phyloP scores from a whole-genome alignment of 2,797 vertebrate species.

The Etheostoma nigrum region DNA sequence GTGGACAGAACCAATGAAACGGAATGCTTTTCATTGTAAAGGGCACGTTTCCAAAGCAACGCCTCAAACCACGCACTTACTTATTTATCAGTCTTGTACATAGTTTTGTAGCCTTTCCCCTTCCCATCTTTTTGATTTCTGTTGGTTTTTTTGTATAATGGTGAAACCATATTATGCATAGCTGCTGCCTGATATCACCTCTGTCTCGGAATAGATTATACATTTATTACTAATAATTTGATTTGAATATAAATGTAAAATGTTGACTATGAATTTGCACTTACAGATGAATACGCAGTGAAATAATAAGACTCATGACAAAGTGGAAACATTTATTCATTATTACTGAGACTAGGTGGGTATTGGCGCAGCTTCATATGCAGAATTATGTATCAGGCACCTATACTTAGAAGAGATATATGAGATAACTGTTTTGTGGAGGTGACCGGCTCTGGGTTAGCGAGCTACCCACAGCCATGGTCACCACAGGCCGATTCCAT shows the following conservation, averaged over 20 bases:
- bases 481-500: constrained; percentile 87
- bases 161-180: constrained; percentile 75
- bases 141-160: constrained; percentile 75
- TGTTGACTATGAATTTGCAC: constrained; percentile 48
- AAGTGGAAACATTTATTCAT: constrained; percentile 5
- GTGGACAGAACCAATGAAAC: constrained; percentile 78
- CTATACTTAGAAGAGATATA: constrained; percentile 80
- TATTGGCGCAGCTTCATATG: constrained; percentile 71
- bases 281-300: constrained; percentile 30
- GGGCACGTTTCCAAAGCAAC: constrained; percentile 84
- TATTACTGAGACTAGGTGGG: constrained; percentile 71
- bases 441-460: constrained; percentile 75
- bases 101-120: constrained; percentile 83
- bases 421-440: constrained; percentile 83
- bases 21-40: constrained; percentile 73
- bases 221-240: constrained; percentile 27
- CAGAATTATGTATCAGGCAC: constrained; percentile 77
- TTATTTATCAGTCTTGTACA: constrained; percentile 88
- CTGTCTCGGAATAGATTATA: constrained; percentile 60
- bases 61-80: constrained; percentile 87
- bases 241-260: constrained; percentile 44
- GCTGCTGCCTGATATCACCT: constrained; percentile 74
- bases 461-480: constrained; percentile 61
- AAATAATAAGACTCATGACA: not conserved
- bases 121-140: constrained; percentile 60